Percentiles rank a stretch among this genome's conserved stretches.
Conservation (phyloP, 2,797 vertebrate species). For the Mycteria americana region DNA sequence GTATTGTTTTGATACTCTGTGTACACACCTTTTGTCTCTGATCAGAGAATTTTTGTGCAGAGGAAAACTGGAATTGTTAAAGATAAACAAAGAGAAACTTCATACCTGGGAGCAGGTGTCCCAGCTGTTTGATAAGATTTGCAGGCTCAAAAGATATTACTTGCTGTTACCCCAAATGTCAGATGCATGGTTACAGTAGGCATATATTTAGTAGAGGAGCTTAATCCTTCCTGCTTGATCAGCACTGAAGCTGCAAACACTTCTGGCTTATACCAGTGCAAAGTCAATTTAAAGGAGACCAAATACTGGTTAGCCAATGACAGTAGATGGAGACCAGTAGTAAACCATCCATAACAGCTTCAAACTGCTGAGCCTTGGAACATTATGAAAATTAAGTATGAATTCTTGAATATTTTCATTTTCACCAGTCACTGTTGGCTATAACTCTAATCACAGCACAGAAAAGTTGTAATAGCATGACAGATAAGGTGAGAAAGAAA, state of each 20-base stretch:
- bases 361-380: background rate
- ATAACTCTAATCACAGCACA: background rate
- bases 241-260: background rate
- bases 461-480: background rate
- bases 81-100: background rate
- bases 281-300: background rate
- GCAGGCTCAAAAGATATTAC: background rate
- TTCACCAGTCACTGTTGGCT: background rate
- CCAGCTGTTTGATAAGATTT: background rate
- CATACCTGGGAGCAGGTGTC: background rate
- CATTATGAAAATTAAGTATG: background rate
- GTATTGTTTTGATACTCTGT: background rate
- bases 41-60: background rate
- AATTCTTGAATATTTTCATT: background rate
- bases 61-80: background rate
- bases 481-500: background rate
- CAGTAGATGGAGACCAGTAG: background rate
- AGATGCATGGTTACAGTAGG: background rate
- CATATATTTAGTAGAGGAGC: background rate
- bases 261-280: background rate
- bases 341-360: background rate
- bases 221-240: conserved; percentile 7
- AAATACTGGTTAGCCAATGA: background rate
- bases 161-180: background rate
- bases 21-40: background rate